Evolutionary conservation across 2,888 invertebrate species (phyloP).

Genomic region (Andrena camellia): DNA sequence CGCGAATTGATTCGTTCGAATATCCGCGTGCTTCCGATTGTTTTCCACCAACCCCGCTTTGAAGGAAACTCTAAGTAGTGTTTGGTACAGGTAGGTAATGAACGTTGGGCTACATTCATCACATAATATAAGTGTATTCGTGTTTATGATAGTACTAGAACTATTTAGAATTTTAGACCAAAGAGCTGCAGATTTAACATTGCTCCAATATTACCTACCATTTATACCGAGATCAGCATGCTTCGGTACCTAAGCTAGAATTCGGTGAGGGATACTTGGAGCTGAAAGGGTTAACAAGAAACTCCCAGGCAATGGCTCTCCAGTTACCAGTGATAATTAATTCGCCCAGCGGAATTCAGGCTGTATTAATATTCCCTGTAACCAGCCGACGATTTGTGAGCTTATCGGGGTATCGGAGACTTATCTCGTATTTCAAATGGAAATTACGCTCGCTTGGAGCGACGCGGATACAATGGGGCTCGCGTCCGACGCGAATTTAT

Average conservation of each 20-base stretch:
- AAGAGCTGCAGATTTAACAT: too few relatives aligned
- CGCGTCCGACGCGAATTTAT: constrained; percentile 31
- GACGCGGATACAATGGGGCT: constrained; percentile 30
- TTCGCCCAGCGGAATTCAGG: constrained; percentile 20
- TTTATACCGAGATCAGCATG: neutral
- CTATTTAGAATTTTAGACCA: too few relatives aligned
- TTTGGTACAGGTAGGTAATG: too few relatives aligned
- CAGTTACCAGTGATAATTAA: constrained; percentile 27
- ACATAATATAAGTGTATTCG: too few relatives aligned
- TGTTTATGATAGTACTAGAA: too few relatives aligned
- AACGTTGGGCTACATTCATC: too few relatives aligned
- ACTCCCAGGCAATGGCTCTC: constrained; percentile 11
- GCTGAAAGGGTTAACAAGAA: constrained; percentile 30
- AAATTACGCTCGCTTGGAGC: constrained; percentile 13
- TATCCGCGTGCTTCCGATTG: neutral
- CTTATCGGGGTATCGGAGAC: neutral
- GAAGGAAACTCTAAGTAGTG: neutral
- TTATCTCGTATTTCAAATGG: constrained; percentile 22
- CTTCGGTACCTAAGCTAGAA: neutral
- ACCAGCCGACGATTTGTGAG: constrained; percentile 10
- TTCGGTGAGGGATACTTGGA: neutral
- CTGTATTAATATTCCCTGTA: constrained; percentile 5
- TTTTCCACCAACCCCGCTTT: neutral
- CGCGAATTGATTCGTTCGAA: neutral
- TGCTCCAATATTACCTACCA: neutral